Evolutionary conservation across 1,140 invertebrate species (phyloP), one percentile per base, ranked within the genome.

Genomic region (Drosophila kanapiae): DNA sequence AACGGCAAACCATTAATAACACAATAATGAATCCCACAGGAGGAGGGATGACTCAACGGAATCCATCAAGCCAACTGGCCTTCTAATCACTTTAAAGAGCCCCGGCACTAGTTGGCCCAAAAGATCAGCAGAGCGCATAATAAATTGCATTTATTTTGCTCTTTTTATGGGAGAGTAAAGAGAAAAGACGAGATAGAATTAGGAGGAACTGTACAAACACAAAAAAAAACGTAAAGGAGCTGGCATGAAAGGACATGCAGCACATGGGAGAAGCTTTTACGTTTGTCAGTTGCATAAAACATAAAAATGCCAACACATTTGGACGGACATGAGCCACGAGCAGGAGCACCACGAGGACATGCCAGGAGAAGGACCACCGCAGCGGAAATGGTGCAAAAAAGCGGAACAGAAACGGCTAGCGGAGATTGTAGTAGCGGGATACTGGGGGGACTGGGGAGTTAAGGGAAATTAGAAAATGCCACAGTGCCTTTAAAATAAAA

Each of bases 211-310:
- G 68, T 8, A 23, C 23, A 10, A 40, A 13, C n/a, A 14, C 35
- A n/a, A 53, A 10, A 27, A 45, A 16, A n/a, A 18, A 11, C 10
- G 16, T 51, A 51, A 37, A 62, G 16, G 33, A 54, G 31, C 16
- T 48, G 43, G 33, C 53, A 65, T 65, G 45, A 71, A 68, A 71
- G 53, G 57, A 53, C 53, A 82, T 67, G 56, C 65, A 63, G 49
- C 75, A 88, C 80, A 88, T 83, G 83, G 70, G 83, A 58, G 60
- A 67, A 77, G 49, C 62, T 80, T 72, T 82, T 63, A 86, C 84
- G 84, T 83, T 88, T 88, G 84, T 87, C 84, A 87, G 84, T 90
- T 87, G 84, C 84, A 87, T 87, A 88, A 88, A 72, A 72, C 69
- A 72, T 72, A 71, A 72, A 84, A 87, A 88, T 87, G 84, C 85